Evolutionary conservation across 2,113 vertebrate genomes (phyloP), one percentile per base, ranked within the genome.

Genomic region (Rhinichthys klamathensis): DNA sequence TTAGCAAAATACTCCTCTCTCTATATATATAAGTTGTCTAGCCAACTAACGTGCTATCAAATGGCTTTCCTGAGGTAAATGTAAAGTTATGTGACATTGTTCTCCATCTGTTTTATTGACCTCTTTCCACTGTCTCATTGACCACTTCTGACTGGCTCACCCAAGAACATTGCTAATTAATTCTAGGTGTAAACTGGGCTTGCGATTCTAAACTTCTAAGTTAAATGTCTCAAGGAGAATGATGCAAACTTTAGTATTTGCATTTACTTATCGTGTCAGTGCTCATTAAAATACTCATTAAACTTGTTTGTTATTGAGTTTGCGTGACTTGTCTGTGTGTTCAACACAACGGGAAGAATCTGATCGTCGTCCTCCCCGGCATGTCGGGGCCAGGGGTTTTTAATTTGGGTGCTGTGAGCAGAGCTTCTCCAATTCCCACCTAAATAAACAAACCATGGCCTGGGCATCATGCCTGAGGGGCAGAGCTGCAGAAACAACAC

Each of bases 381-480:
- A 81, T 41, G 38, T 80, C 60, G n/a, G 56, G 82, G 82, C 82
- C 76, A 69, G 16, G 54, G 12, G 1, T 72, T 84, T 88, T 84
- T 86, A 49, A 88, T 88, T 86, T 86, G 76, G 65, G 54, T 44
- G 72, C 49, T 25, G 54, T 41, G 38, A 81, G 25, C 30, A 81
- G 23, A 84, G 54, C 76, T 74, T 51, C 77, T 81, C 67, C 76
- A 86, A 74, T 86, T 84, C 60, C 69, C 38, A 58, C 35, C 78
- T 81, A 88, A 86, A 85, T 84, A 75, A 88, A 88, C 82, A 88
- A 83, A 84, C 67, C 51, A 27, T 80, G 76, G 69, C 77, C 80
- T 60, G 61, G 82, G 75, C 76, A 73, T 80, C 51, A 76, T 30
- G 87, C 87, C 87, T 76, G 56, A 35, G 75, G 49, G 84, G 65